Percentiles rank a stretch among this genome's conserved stretches.
Conservation (phyloP, 2,113 vertebrate species). For the Hyperopisus bebe region DNA sequence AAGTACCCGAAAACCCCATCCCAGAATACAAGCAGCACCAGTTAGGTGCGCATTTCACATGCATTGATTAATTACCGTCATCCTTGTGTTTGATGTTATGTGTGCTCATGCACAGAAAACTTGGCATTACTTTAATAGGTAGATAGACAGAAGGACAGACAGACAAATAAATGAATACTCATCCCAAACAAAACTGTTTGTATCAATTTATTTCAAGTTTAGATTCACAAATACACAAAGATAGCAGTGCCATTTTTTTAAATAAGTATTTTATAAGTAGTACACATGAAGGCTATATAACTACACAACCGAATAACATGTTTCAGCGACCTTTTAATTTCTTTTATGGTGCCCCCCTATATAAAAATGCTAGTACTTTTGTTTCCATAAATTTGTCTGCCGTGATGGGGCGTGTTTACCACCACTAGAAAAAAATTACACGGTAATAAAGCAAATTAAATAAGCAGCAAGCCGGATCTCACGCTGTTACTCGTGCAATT, state of each 20-base stretch:
- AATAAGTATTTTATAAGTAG: neutral
- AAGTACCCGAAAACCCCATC: neutral
- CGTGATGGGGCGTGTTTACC: slow-evolving; percentile 12
- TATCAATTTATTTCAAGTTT: neutral
- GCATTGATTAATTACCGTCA: neutral
- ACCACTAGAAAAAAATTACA: slow-evolving; percentile 22
- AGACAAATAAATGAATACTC: neutral
- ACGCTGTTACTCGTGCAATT: slow-evolving; percentile 17
- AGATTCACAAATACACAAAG: neutral
- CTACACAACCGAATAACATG: neutral
- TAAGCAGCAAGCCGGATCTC: neutral
- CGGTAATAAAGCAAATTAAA: slow-evolving; percentile 19
- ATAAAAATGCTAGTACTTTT: slow-evolving; percentile 10
- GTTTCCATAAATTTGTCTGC: slow-evolving; percentile 7
- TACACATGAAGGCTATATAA: neutral
- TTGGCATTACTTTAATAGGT: neutral
- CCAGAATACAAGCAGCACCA: neutral
- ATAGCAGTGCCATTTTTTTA: neutral
- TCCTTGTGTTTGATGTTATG: neutral
- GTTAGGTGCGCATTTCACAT: neutral
- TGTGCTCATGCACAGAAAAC: neutral
- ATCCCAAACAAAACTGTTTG: neutral
- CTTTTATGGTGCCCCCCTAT: no score
- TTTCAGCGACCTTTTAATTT: neutral
- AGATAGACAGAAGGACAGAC: no score